Conservation (phyloP, 2,888 invertebrate species). For the Rhagophthalmus giganteus region DNA sequence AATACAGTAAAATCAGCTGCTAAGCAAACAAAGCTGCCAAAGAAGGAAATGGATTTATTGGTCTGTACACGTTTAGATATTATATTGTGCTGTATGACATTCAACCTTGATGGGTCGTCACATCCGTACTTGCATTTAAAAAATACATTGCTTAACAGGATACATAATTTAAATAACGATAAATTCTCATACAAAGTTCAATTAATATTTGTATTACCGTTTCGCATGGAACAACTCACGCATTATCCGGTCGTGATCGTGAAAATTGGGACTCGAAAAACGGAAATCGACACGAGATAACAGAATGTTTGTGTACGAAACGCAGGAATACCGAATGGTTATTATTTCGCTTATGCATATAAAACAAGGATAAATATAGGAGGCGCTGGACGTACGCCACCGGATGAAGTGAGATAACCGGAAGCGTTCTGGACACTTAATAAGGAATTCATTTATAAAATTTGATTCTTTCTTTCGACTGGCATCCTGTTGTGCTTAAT, state of each 20-base stretch:
- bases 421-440: conserved; percentile 23
- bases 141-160: conserved; percentile 31
- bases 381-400: conserved; percentile 10
- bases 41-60: no score
- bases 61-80: conserved; percentile 26
- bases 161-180: conserved; percentile 26
- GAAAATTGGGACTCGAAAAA: no score
- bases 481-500: conserved; percentile 18
- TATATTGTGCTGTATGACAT: conserved; percentile 28
- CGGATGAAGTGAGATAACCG: conserved; percentile 25
- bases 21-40: no score
- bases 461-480: conserved; percentile 15
- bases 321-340: no score
- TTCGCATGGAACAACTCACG: no score
- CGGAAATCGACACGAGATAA: no score
- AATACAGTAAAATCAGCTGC: no score
- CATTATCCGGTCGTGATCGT: no score
- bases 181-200: conserved; percentile 23
- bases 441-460: conserved; percentile 21
- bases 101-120: conserved; percentile 33
- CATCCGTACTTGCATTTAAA: conserved; percentile 30
- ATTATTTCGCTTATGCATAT: no score
- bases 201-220: no score
- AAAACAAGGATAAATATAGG: no score
- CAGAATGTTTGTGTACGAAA: no score